Evolutionary conservation across 2,888 invertebrate genomes (phyloP), one percentile per base, ranked within the genome.

Genomic region (Polymixis lichenea): DNA sequence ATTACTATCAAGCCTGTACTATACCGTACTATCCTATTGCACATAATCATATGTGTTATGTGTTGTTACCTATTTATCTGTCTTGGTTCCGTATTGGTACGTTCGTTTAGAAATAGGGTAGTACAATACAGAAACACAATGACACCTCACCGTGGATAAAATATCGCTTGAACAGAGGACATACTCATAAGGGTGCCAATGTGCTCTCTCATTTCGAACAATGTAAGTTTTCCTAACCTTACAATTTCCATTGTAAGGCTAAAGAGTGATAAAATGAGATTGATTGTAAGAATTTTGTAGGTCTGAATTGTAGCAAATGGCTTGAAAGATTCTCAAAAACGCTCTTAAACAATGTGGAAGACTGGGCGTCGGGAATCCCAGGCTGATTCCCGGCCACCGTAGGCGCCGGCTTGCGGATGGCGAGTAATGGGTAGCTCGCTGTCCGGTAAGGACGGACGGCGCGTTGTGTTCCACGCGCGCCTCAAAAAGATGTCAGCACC

Each of bases 241-340:
- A 17, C 15, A 80, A 43, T 61, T 70, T 64, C 15, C 17, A 64
- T 8, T 32, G 19, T 32, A 19, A 56, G 49, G 43, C 55, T 32
- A 28, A 49, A 66, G 55, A 55, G 28, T 38, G 53, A 80, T 65
- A 61, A 49, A 65, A 55, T 49, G 13, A 73, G 28, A 73, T 43
- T 17, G 25, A 15, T 72, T 13, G 11, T 79, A n/a, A 46, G 2
- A 56, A 49, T 56, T 68, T 69, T 25, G 25, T 28, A 28, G n/a
- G 19, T 58, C 6, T 58, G 28, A 55, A 65, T 13, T 65, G 17
- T 5, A n/a, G 28, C 19, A 60, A 58, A 79, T 38, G 22, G 43
- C 19, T n/a, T 53, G 5, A 8, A 53, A 53, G 13, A 25, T 60
- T 53, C 13, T 19, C n/a, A 3, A 38, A 38, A 6, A 32, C 8